Conservation (phyloP, 2,113 vertebrate species). For the Pituophis catenifer region DNA sequence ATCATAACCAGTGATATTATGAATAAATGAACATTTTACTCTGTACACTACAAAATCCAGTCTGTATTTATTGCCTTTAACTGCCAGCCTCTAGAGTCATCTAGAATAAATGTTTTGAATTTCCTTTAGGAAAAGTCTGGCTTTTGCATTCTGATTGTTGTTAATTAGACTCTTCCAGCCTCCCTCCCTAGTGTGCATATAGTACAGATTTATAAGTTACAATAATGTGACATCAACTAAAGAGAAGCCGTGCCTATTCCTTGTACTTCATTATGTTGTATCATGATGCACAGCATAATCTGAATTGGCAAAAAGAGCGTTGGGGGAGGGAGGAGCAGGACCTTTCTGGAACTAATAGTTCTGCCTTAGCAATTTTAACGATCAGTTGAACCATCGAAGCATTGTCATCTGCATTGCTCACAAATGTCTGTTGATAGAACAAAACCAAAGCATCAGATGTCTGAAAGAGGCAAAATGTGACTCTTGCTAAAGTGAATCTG, state of each 20-base stretch:
- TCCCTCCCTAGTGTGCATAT: background rate
- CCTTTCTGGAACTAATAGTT: rapidly evolving
- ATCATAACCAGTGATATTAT: slow-evolving; percentile 59
- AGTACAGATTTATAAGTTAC: background rate
- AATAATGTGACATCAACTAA: slow-evolving; percentile 28
- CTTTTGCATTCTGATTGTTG: slow-evolving; percentile 44
- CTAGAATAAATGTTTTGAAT: slow-evolving; percentile 69
- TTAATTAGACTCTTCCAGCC: background rate
- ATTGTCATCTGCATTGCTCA: rapidly evolving
- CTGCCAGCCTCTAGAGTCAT: slow-evolving; percentile 46
- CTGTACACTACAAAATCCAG: slow-evolving; percentile 58
- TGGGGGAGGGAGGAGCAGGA: rapidly evolving
- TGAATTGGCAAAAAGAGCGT: background rate
- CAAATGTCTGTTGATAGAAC: background rate
- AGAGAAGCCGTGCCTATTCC: slow-evolving; percentile 17
- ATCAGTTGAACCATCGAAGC: background rate
- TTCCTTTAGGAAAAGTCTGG: slow-evolving; percentile 48
- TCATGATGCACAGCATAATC: rapidly evolving
- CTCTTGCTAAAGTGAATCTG: background rate
- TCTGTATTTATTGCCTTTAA: slow-evolving; percentile 64
- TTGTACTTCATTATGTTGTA: background rate
- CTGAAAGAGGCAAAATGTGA: background rate
- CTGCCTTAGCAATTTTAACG: background rate
- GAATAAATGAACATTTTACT: slow-evolving; percentile 62
- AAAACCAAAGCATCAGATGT: background rate